Percentiles rank a stretch among this genome's conserved stretches.
Conservation (phyloP, 2,113 vertebrate genomes). For the Vidua chalybeata region DNA sequence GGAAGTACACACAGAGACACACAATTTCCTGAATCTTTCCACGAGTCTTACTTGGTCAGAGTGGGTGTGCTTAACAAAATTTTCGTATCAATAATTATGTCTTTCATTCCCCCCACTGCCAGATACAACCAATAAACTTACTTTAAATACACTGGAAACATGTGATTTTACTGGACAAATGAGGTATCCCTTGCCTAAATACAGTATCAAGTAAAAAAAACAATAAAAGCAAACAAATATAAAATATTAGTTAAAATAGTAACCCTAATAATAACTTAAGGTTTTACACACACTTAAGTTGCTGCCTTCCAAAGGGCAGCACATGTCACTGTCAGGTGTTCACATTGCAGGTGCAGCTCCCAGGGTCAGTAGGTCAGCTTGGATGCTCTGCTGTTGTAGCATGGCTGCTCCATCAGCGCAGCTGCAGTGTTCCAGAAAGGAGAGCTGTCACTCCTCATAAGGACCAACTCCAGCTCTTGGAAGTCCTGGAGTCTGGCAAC, state of each 20-base stretch:
- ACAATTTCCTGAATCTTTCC: background rate
- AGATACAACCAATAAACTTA: background rate
- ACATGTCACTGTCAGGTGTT: background rate
- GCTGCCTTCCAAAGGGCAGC: background rate
- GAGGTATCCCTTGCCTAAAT: slow-evolving; percentile 36
- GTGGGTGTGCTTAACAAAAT: background rate
- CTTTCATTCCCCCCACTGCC: background rate
- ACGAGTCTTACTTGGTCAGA: background rate
- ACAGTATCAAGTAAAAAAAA: slow-evolving; percentile 49
- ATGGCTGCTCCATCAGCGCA: slow-evolving; percentile 74
- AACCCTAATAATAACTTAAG: slow-evolving; percentile 55
- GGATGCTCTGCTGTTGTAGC: slow-evolving; percentile 87
- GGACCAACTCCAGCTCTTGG: slow-evolving; percentile 89
- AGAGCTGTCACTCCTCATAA: slow-evolving; percentile 73
- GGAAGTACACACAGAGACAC: background rate
- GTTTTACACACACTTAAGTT: background rate
- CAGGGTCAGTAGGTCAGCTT: slow-evolving; percentile 81
- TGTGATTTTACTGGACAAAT: slow-evolving; percentile 1
- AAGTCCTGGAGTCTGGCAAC: slow-evolving; percentile 89
- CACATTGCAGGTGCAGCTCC: background rate
- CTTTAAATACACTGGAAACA: background rate
- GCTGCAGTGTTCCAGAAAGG: slow-evolving; percentile 53
- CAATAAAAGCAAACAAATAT: slow-evolving; percentile 44
- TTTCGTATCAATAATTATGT: background rate
- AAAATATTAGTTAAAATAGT: slow-evolving; percentile 57